Conservation (phyloP, 2,113 vertebrate species). For the Prinia subflava region DNA sequence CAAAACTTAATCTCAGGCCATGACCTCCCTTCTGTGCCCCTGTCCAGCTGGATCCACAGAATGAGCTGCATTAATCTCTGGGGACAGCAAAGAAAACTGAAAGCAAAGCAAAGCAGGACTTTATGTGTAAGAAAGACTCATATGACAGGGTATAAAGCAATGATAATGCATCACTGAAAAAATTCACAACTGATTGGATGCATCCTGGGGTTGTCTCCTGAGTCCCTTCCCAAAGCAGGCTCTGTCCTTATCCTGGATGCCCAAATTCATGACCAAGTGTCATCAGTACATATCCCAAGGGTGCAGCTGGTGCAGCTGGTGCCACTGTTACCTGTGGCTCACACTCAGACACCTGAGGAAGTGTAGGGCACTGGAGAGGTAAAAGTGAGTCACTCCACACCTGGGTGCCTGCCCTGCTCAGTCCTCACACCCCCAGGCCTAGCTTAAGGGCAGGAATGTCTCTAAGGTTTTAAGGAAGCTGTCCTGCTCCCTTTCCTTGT, state of each 20-base stretch:
- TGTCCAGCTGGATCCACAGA: neutral
- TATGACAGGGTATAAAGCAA: neutral
- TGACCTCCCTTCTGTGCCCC: neutral
- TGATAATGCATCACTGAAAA: neutral
- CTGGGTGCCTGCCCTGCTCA: neutral
- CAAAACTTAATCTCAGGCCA: neutral
- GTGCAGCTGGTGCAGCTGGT: neutral
- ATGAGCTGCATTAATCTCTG: neutral
- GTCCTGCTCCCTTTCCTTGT: neutral
- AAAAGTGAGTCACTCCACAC: neutral
- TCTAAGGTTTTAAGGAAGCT: neutral
- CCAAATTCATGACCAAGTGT: neutral
- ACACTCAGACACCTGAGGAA: neutral
- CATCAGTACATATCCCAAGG: rapidly evolving
- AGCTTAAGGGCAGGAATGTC: neutral
- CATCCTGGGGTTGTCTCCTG: neutral
- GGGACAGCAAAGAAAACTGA: neutral
- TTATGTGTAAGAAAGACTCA: neutral
- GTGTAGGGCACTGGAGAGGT: rapidly evolving
- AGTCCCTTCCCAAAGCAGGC: neutral
- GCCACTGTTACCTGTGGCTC: neutral
- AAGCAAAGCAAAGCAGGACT: neutral
- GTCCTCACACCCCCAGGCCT: neutral
- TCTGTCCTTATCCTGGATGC: neutral
- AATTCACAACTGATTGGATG: neutral